Evolutionary conservation across 2,888 invertebrate genomes (phyloP).

Genomic region (Lochmaea crataegi): DNA sequence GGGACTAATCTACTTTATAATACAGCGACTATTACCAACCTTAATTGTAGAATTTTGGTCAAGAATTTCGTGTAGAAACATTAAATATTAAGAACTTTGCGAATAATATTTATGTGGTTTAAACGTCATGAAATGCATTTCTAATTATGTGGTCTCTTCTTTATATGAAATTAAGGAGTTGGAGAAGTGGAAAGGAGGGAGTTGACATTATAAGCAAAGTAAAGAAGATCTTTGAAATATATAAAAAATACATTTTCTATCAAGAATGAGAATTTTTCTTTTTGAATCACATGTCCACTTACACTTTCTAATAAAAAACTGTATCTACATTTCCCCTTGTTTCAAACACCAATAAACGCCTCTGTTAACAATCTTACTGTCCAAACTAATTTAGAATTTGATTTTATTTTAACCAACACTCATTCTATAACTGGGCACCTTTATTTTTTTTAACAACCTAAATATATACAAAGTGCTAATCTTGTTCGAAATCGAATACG

Average conservation of each 20-base stretch:
- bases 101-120: too few species aligned
- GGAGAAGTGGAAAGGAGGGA: too few species aligned
- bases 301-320: not conserved
- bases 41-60: too few species aligned
- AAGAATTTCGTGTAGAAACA: too few species aligned
- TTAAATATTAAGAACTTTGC: too few species aligned
- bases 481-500: constrained; percentile 44
- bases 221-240: too few species aligned
- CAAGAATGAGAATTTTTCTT: not conserved
- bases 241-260: not conserved
- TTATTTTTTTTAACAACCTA: constrained; percentile 36
- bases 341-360: not conserved
- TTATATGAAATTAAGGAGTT: too few species aligned
- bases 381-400: constrained; percentile 39
- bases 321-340: not conserved
- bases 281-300: not conserved
- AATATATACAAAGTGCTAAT: constrained; percentile 42
- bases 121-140: too few species aligned
- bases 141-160: too few species aligned
- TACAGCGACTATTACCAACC: too few species aligned
- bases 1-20: too few species aligned
- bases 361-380: constrained; percentile 8
- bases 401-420: constrained; percentile 24
- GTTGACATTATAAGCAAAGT: not conserved
- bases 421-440: constrained; percentile 38